phyloP scores from a whole-genome alignment of 2,113 vertebrate species.

The Poecile atricapillus region DNA sequence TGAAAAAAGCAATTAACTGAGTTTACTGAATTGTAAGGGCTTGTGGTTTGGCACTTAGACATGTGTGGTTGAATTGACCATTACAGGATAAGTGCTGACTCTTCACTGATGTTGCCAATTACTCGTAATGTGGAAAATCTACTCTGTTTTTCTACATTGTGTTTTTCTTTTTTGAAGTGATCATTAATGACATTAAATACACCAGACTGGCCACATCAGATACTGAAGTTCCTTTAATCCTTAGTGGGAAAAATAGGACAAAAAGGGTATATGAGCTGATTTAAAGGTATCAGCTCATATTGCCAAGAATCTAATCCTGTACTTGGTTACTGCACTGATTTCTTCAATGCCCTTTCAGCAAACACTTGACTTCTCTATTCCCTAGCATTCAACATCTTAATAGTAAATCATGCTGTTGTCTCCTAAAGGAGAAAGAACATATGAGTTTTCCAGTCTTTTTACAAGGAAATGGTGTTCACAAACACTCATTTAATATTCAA shows the following conservation, averaged over 20 bases:
- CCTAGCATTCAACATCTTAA: neutral
- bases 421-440: neutral
- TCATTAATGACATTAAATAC: neutral
- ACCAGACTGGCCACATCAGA: neutral
- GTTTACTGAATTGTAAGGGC: neutral
- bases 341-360: neutral
- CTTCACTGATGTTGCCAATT: slow-evolving; percentile 28
- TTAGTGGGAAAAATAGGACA: neutral
- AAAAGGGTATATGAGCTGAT: neutral
- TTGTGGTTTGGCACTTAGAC: slow-evolving; percentile 25
- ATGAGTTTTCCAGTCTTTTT: neutral
- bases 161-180: neutral
- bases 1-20: slow-evolving; percentile 11
- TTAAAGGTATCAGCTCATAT: neutral
- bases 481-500: neutral
- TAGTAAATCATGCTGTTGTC: neutral
- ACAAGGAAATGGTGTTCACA: neutral
- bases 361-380: neutral
- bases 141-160: neutral
- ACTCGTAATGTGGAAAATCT: slow-evolving; percentile 33
- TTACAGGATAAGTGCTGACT: slow-evolving; percentile 33
- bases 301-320: neutral
- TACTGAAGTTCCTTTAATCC: neutral
- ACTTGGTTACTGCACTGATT: neutral
- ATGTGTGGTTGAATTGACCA: slow-evolving; percentile 34